A percentile compares a stretch with the other conserved stretches of the same genome.
Evolutionary conservation across 1,140 invertebrate genomes (phyloP).

Genomic region (Goniozus legneri): DNA sequence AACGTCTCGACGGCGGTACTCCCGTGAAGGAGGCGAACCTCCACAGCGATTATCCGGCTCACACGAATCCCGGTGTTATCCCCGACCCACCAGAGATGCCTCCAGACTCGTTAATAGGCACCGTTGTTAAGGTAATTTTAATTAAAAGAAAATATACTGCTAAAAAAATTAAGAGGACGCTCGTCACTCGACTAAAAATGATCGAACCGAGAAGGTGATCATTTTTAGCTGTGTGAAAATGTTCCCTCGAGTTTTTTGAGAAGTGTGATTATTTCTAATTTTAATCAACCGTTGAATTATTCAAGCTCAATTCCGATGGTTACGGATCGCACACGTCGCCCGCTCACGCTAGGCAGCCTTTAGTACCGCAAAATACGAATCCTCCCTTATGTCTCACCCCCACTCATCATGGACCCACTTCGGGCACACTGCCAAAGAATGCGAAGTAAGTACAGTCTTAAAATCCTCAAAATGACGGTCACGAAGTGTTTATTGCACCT

Average conservation of each 20-base stretch:
- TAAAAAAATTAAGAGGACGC: no score
- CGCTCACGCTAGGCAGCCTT: conserved; percentile 66
- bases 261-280: no score
- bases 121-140: conserved; percentile 74
- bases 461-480: conserved; percentile 6
- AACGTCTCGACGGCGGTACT: conserved; percentile 51
- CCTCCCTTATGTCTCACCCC: conserved; percentile 56
- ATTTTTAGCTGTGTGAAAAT: not conserved
- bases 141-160: not conserved
- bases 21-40: conserved; percentile 52
- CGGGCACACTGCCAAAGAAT: conserved; percentile 70
- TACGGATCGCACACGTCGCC: conserved; percentile 82
- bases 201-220: no score
- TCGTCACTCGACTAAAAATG: no score
- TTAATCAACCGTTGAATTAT: no score
- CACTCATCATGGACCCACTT: conserved; percentile 45
- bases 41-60: conserved; percentile 53
- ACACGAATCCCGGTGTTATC: conserved; percentile 54
- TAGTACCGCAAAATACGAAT: conserved; percentile 60
- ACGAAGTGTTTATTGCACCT: no score
- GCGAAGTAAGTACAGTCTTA: conserved; percentile 73
- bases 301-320: conserved; percentile 75
- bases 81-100: conserved; percentile 61
- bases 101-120: conserved; percentile 69
- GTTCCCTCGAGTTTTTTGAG: not conserved